Evolutionary conservation across 2,888 invertebrate genomes (phyloP), one percentile per base, ranked within the genome.

Genomic region (Trachelus tabidus): DNA sequence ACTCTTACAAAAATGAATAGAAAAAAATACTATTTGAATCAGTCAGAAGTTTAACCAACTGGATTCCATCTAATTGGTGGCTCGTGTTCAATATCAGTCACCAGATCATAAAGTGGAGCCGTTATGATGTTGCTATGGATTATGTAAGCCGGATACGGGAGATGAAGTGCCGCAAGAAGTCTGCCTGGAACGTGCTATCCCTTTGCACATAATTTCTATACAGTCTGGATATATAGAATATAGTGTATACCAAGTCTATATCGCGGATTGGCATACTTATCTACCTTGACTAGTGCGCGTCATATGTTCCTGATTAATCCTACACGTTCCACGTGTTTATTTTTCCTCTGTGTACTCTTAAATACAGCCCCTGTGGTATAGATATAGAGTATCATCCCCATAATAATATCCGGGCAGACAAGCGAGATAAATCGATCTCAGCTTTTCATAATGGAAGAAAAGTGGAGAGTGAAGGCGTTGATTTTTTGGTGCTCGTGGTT

Each of bases 91-190:
- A 78, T 79, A 80, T 86, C 85, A 80, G 82, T 80, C 79, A 75
- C 75, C 73, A 80, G 77, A 69, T 85, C 85, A 82, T 85, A 85
- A 85, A 85, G 77, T 78, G 56, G 34, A 56, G 35, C 71, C 68
- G 75, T 73, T 69, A 73, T 68, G 31, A 75, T 75, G 71, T 78
- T 56, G 35, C 30, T 15, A 15, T 30, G 35, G 31, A 77, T 76
- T 78, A 75, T 73, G 78, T 76, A 78, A 78, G 76, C 78, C 78
- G 78, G 78, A 78, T 78, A 73, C 76, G 68, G 73, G 68, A 35
- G 78, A 78, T 78, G 76, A 76, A 78, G 78, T 78, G 78, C 78
- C 35, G 73, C 75, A 30, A 34, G 78, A 75, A 73, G 75, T 76
- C 75, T 75, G 68, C 73, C 76, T 35, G 78, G 9, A 56, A 56